Conservation (phyloP, 2,797 vertebrate species). For the Tragelaphus eurycerus region DNA sequence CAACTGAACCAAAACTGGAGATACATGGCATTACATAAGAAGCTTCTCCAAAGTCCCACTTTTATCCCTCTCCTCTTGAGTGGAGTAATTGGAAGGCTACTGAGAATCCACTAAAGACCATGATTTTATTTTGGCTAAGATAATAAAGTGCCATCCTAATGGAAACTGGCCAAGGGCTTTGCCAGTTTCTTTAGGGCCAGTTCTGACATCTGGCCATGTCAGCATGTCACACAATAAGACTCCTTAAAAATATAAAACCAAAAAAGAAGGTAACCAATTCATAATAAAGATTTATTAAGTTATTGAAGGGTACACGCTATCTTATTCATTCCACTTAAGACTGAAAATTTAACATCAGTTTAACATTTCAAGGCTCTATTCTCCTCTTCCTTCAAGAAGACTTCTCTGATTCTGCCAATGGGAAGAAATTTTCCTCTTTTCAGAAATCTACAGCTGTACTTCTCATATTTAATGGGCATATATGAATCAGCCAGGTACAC, state of each 20-base stretch:
- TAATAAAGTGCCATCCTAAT: conserved; percentile 30
- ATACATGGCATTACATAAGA: background rate
- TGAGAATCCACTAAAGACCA: background rate
- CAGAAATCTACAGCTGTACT: background rate
- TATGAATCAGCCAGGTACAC: background rate
- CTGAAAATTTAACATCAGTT: conserved; percentile 16
- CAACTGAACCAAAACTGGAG: background rate
- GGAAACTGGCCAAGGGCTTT: conserved; percentile 18
- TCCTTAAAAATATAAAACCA: background rate
- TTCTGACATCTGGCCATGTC: background rate
- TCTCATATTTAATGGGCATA: background rate
- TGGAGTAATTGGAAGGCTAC: background rate
- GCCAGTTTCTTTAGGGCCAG: background rate
- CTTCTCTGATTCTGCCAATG: background rate
- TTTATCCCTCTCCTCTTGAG: background rate
- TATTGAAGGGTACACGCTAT: background rate
- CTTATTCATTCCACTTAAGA: background rate
- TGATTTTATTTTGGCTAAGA: conserved; percentile 18
- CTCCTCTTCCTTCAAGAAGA: background rate
- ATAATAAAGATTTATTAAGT: background rate
- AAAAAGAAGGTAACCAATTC: background rate
- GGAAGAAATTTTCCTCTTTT: conserved; percentile 30
- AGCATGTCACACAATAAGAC: background rate
- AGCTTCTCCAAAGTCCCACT: background rate
- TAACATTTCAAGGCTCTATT: conserved; percentile 2